Base-by-base conservation (phyloP, 2,888 invertebrate species). In the Andrena marginata region DNA sequence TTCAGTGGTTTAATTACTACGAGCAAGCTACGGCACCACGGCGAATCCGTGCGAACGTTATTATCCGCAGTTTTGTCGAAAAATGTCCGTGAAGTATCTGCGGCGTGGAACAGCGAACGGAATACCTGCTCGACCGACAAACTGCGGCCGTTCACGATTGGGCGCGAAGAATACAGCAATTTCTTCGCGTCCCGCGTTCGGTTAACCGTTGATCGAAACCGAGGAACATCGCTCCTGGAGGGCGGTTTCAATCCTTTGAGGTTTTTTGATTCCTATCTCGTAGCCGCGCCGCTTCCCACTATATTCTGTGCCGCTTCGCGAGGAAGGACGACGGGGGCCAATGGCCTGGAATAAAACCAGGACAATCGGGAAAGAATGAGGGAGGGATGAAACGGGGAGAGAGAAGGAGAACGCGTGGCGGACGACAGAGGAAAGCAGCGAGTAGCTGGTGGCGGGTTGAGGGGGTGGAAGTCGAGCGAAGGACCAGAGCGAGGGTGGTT, bases 281-380 rank as follows among this genome's bases (percentile, higher is more conserved):
- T 56, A 70, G 71, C 79, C 56, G 62, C 59, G 42, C 70, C 72
- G 64, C 49, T 65, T 63, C 31, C 51, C 64, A 10, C 75, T 76
- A 54, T 71, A 51, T 65, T 73, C 74, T 64, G 64, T 68, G 33
- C 77, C 78, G 74, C 35, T 48, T 68, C 49, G 51, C 74, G 71
- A 76, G 77, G 56, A 60, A 84, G 65, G 71, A 82, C 77, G 76
- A 60, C 54, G 65, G 54, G 54, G 80, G 56, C 56, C 77, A 80
- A 80, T 77, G 82, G 73, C 70, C 78, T 71, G 80, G 80, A 86
- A 88, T 85, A 88, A 88, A 88, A 88, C 79, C 80, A 77, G 82
- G 77, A 86, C 85, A 86, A 88, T 84, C 75, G 79, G 75, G 42
- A 62, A 75, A 71, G 78, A 75, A 81, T 65, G 76, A 64, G 59